Evolutionary conservation across 2,888 invertebrate species (phyloP), one percentile per base, ranked within the genome.

Genomic region (Tinea trinotella): DNA sequence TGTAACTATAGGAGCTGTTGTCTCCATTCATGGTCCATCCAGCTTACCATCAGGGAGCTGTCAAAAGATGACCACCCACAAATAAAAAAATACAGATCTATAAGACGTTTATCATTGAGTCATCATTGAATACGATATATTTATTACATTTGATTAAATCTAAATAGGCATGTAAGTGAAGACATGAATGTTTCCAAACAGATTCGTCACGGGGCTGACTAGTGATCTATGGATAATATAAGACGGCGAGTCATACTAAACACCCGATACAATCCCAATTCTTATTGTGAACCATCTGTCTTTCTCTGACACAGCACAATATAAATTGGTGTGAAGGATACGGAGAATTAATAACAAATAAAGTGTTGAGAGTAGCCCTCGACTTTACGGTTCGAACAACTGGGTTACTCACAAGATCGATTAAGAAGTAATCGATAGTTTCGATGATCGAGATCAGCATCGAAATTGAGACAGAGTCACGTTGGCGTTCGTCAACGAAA

Each of bases 151-250:
- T 22, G 22, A 30, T 7, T 30, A 30, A n/a, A n/a, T n/a, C n/a
- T n/a, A n/a, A n/a, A 30, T 30, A 30, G n/a, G 7, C 30, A 30
- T 7, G n/a, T 30, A 30, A 30, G 30, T 30, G 30, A 30, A 30
- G 30, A 30, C 30, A 40, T 40, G 12, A 40, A 40, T 40, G n/a
- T 19, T 46, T 46, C 46, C 19, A 46, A 10, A 84, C 83, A 74
- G 64, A 84, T 84, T 84, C 75, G 84, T 79, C 76, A 74, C 62
- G 70, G 75, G 67, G 65, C 68, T 67, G 63, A 62, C 67, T 66
- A 76, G 82, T 82, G 84, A 79, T 81, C 72, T 79, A 84, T 77
- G 70, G 74, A 59, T 61, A n/a, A 15, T 18, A 18, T n/a, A 18
- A 48, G 9, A 20, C 48, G 19, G 7, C 1, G 15, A 19, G 9